These are phyloP conservation scores for Lepidurus couesii DNA, from an alignment of 1,140 invertebrate genomes.

Conservation along the genomic window DNA sequence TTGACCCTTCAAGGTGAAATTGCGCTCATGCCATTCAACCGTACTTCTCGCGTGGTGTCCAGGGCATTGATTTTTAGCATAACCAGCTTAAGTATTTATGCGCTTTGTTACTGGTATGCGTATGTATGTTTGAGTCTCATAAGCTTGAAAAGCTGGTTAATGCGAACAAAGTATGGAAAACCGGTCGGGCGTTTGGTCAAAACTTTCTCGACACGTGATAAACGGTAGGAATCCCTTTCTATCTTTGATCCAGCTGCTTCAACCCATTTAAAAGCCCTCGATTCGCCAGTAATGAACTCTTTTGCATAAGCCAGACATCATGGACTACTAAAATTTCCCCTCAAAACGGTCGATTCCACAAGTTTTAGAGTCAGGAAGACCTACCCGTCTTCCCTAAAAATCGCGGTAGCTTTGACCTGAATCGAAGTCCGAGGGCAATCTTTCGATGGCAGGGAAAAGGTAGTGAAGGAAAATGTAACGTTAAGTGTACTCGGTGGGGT, in stretches of 20 bases:
- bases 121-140: too few species aligned
- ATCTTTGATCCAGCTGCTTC: neutral
- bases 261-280: neutral
- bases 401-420: neutral
- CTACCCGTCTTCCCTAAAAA: neutral
- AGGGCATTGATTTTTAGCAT: too few species aligned
- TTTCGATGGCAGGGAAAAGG: neutral
- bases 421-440: neutral
- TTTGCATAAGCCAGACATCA: too few species aligned
- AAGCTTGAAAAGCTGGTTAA: too few species aligned
- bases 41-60: neutral
- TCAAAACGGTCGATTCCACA: neutral
- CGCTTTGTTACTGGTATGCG: too few species aligned
- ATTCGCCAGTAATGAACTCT: neutral
- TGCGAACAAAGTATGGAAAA: neutral
- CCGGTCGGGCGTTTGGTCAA: neutral
- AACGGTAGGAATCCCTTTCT: neutral
- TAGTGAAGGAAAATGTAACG: too few species aligned
- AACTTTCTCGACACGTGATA: conserved; percentile 8
- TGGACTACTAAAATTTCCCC: neutral
- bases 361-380: neutral
- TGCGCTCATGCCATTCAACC: conserved; percentile 18
- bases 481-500: too few species aligned
- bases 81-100: too few species aligned
- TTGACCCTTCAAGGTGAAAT: conserved; percentile 22